Conservation (phyloP, 2,113 vertebrate genomes). For the Dicrurus megarhynchus region DNA sequence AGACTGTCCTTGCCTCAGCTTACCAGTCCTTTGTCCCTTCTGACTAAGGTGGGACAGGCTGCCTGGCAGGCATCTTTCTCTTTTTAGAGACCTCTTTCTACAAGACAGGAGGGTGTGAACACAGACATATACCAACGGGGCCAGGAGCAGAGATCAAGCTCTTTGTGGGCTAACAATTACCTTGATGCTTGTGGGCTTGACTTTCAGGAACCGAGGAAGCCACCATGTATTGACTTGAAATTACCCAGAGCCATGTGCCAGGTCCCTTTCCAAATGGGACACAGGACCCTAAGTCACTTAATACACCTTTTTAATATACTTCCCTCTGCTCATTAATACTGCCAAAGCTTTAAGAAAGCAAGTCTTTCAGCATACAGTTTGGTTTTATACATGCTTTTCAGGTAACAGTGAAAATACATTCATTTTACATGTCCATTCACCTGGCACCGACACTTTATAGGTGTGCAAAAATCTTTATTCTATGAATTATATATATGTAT, state of each 20-base stretch:
- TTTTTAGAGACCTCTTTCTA: neutral
- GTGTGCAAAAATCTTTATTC: neutral
- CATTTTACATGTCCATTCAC: neutral
- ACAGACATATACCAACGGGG: neutral
- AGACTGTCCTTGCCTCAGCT: neutral
- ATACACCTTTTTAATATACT: neutral
- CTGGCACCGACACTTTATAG: neutral
- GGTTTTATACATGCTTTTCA: neutral
- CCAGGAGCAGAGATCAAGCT: neutral
- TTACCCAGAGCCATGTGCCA: neutral
- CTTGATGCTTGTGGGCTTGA: neutral
- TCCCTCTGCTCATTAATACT: neutral
- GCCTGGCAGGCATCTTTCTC: neutral
- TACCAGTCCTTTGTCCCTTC: neutral
- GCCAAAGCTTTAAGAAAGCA: neutral
- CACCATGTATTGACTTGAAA: neutral
- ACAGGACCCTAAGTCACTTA: neutral
- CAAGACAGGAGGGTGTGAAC: neutral
- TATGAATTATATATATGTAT: neutral
- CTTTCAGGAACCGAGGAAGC: neutral
- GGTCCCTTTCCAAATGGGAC: neutral
- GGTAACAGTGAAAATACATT: constrained; percentile 18
- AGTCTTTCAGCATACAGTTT: neutral
- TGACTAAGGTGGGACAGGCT: neutral
- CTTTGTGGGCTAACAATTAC: neutral